phyloP scores from a whole-genome alignment of 2,888 invertebrate species.

The Parnassius orleans region DNA sequence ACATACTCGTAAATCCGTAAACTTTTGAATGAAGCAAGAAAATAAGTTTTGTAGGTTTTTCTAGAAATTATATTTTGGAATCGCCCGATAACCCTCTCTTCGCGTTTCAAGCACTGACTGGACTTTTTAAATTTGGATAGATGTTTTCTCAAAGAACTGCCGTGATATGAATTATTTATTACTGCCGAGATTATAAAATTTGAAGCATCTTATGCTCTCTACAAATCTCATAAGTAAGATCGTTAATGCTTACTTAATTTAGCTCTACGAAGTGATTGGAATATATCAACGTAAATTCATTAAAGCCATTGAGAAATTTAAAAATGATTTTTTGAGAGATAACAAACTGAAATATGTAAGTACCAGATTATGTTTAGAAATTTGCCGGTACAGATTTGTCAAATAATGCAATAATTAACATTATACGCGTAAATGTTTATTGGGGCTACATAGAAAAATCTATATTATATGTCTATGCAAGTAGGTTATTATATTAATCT shows the following conservation, averaged over 20 bases:
- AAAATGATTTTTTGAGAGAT: constrained; percentile 50
- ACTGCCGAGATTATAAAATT: constrained; percentile 48
- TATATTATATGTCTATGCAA: too few species aligned
- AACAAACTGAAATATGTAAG: constrained; percentile 46
- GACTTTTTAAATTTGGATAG: constrained; percentile 47
- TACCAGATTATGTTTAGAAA: constrained; percentile 42
- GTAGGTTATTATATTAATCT: too few species aligned
- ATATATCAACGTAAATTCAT: constrained; percentile 46
- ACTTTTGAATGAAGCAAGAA: constrained; percentile 43
- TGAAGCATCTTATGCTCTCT: constrained; percentile 53
- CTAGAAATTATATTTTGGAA: constrained; percentile 52
- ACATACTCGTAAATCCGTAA: constrained; percentile 41
- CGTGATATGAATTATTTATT: constrained; percentile 42
- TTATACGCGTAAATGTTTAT: constrained; percentile 53
- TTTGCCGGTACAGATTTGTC: constrained; percentile 51
- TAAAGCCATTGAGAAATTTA: constrained; percentile 51
- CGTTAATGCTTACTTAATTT: constrained; percentile 46
- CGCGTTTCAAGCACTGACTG: constrained; percentile 37
- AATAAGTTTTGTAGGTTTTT: constrained; percentile 50
- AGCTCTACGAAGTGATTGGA: constrained; percentile 53
- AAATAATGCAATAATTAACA: constrained; percentile 51
- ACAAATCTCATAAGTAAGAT: constrained; percentile 52
- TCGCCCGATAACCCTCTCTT: constrained; percentile 44
- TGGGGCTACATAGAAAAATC: constrained; percentile 52
- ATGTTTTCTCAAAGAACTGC: constrained; percentile 52